These are phyloP conservation scores for Scaptomyza cyrtandrae DNA, from an alignment of 2,888 invertebrate species.

Conservation along the genomic window DNA sequence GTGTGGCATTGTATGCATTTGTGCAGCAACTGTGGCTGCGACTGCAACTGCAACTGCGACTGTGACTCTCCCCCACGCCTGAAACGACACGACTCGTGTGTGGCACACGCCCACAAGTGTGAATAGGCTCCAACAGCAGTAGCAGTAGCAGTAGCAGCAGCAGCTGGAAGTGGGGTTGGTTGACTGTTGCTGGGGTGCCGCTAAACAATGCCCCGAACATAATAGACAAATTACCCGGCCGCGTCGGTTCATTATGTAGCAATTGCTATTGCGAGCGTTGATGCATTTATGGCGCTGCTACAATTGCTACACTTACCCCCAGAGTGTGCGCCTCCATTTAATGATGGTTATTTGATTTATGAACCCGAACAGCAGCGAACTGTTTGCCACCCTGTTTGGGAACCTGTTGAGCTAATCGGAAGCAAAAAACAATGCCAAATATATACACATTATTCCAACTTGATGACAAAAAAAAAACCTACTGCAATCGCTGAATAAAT, in stretches of 20 bases:
- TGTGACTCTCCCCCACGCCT: slow-evolving; percentile 10
- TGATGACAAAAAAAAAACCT: slow-evolving; percentile 21
- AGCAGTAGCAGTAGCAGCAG: slow-evolving; percentile 12
- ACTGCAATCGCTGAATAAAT: slow-evolving; percentile 64
- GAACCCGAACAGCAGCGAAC: neutral
- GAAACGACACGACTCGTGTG: slow-evolving; percentile 16
- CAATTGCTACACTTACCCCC: slow-evolving; percentile 35
- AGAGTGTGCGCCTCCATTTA: slow-evolving; percentile 25
- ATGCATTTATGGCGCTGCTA: slow-evolving; percentile 68
- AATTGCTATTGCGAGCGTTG: slow-evolving; percentile 55
- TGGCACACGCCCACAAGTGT: slow-evolving; percentile 64
- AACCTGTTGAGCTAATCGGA: slow-evolving; percentile 73
- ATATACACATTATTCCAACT: slow-evolving; percentile 26
- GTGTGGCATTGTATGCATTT: slow-evolving; percentile 72
- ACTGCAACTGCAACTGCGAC: slow-evolving; percentile 11
- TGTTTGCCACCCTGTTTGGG: neutral
- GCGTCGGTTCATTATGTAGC: slow-evolving; percentile 67
- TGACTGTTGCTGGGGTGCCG: slow-evolving; percentile 19
- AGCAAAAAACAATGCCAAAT: slow-evolving; percentile 18
- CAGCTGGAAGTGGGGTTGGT: slow-evolving; percentile 3
- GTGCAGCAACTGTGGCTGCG: slow-evolving; percentile 40
- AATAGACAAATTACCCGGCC: slow-evolving; percentile 70
- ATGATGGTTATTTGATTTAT: slow-evolving; percentile 48
- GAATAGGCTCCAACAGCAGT: slow-evolving; percentile 48
- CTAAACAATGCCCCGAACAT: slow-evolving; percentile 71